Conservation (phyloP, 2,797 vertebrate genomes). For the Melanotaenia maccullochi region DNA sequence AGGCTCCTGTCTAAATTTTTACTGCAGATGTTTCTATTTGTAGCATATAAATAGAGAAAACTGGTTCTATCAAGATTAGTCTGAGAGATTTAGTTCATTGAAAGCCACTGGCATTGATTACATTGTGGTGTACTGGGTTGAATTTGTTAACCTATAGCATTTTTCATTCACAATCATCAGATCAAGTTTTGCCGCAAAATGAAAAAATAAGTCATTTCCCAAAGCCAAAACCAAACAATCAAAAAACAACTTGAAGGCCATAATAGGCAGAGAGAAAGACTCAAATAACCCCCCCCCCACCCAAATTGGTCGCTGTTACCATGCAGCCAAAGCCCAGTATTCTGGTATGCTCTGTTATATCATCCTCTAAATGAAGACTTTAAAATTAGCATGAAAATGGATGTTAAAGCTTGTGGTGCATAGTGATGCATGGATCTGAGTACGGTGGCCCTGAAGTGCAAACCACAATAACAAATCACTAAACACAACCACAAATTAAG, state of each 20-base stretch:
- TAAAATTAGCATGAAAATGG: slow-evolving; percentile 32
- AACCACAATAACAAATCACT: too few relatives aligned
- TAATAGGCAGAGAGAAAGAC: slow-evolving; percentile 33
- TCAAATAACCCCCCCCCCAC: slow-evolving; percentile 1
- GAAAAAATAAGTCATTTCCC: slow-evolving; percentile 17
- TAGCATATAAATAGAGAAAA: neutral
- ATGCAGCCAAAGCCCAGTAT: slow-evolving; percentile 15
- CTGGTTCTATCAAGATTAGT: neutral
- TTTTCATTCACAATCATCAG: slow-evolving; percentile 33
- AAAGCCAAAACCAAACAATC: slow-evolving; percentile 32
- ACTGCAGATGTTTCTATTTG: neutral
- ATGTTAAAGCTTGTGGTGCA: neutral
- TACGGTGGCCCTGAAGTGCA: too few relatives aligned
- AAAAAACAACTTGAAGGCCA: slow-evolving; percentile 37
- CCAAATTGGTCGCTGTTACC: slow-evolving; percentile 11
- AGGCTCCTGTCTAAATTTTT: neutral
- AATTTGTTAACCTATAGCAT: slow-evolving; percentile 21
- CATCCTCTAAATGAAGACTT: neutral
- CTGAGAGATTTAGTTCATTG: slow-evolving; percentile 2
- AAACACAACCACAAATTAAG: too few relatives aligned
- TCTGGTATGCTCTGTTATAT: slow-evolving; percentile 3
- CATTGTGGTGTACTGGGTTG: slow-evolving; percentile 18
- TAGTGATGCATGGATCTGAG: neutral
- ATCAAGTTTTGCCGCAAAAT: slow-evolving; percentile 32
- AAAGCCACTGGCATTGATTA: slow-evolving; percentile 16